Conservation (phyloP, 2,113 vertebrate species). For the Gila orcuttii region DNA sequence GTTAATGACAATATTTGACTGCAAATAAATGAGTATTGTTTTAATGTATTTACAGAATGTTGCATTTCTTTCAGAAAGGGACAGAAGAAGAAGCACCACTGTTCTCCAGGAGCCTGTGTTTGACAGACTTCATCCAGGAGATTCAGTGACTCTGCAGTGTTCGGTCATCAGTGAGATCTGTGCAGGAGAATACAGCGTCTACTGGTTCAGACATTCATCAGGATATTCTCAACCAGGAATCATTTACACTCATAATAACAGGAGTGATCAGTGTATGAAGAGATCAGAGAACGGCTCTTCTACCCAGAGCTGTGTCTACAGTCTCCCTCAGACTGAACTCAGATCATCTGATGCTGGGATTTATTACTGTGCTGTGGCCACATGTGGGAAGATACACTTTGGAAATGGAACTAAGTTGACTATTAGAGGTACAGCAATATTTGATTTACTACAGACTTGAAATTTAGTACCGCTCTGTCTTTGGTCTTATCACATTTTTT, state of each 20-base stretch:
- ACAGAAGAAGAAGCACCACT: background rate
- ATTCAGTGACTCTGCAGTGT: slow-evolving; percentile 59
- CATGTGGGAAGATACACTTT: slow-evolving; percentile 60
- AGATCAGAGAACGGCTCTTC: slow-evolving; percentile 18
- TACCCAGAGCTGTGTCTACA: slow-evolving; percentile 57
- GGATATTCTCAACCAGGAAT: slow-evolving; percentile 45
- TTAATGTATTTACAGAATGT: background rate
- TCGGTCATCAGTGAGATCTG: slow-evolving; percentile 37
- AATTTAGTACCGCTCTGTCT: background rate
- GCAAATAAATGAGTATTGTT: background rate
- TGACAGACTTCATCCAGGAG: slow-evolving; percentile 42
- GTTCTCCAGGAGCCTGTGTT: slow-evolving; percentile 6
- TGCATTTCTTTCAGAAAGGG: background rate
- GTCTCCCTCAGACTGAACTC: slow-evolving; percentile 52
- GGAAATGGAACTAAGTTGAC: slow-evolving; percentile 56
- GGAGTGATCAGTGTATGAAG: slow-evolving; percentile 41
- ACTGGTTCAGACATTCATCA: slow-evolving; percentile 56
- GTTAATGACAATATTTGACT: background rate
- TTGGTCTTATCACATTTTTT: background rate
- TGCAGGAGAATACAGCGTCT: slow-evolving; percentile 48
- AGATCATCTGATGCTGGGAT: slow-evolving; percentile 53
- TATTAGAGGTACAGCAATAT: slow-evolving; percentile 10
- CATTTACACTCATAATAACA: slow-evolving; percentile 47
- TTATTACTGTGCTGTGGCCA: slow-evolving; percentile 61
- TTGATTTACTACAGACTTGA: background rate